Evolutionary conservation across 2,113 vertebrate species (phyloP).

Genomic region (Aramus guarauna): DNA sequence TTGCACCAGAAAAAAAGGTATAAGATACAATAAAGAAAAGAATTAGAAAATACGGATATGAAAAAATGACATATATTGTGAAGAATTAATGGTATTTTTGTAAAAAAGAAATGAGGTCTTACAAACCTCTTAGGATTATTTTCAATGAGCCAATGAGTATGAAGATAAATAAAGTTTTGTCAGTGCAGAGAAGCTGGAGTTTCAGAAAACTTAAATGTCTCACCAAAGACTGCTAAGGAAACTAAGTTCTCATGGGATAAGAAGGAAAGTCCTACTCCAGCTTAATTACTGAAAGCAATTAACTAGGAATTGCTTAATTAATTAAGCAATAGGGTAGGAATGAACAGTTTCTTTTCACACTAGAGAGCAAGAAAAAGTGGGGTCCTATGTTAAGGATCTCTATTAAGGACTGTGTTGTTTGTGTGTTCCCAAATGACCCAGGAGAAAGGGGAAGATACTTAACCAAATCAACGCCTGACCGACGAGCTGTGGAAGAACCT

Average conservation of each 20-base stretch:
- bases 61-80: neutral
- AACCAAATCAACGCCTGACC: neutral
- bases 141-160: neutral
- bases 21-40: neutral
- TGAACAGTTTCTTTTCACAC: neutral
- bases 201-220: neutral
- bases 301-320: neutral
- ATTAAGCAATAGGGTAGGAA: neutral
- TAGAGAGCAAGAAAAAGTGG: neutral
- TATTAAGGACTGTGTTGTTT: neutral
- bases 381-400: neutral
- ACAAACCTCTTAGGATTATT: neutral
- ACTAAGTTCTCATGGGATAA: neutral
- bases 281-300: conserved; percentile 23
- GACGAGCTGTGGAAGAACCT: neutral
- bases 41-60: neutral
- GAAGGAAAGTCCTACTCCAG: neutral
- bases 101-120: neutral
- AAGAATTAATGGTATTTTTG: neutral
- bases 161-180: neutral
- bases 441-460: neutral
- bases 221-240: neutral
- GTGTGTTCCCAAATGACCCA: neutral
- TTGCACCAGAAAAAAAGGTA: neutral
- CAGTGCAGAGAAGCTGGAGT: neutral